A percentile compares a stretch with the other conserved stretches of the same genome.
phyloP scores from a whole-genome alignment of 2,888 invertebrate species.

The Morinoia aosen region DNA sequence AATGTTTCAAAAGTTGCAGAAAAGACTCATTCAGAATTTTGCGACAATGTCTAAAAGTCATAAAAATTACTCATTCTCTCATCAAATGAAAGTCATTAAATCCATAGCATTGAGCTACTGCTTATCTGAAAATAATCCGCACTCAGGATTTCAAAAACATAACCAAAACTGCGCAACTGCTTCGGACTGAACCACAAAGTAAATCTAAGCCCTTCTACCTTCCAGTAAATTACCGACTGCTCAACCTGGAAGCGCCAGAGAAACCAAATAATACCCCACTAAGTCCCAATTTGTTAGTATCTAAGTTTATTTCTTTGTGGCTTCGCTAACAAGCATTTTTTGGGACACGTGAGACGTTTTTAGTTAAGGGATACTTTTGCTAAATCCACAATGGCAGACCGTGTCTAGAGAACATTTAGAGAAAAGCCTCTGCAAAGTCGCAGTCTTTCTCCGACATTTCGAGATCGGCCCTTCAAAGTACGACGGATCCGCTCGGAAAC shows the following conservation, averaged over 20 bases:
- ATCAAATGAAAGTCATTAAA: neutral
- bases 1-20: too few relatives aligned
- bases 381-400: neutral
- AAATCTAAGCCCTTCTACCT: neutral
- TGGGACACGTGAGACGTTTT: neutral
- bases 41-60: too few relatives aligned
- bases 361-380: neutral
- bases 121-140: neutral
- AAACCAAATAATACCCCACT: neutral
- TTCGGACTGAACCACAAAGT: neutral
- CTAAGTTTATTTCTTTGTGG: neutral
- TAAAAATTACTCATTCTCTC: neutral
- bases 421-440: neutral
- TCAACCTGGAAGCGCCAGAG: neutral
- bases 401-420: neutral
- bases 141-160: neutral
- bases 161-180: neutral
- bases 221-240: neutral
- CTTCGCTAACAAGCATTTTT: neutral
- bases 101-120: neutral
- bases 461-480: neutral
- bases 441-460: slow-evolving; percentile 10
- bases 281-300: neutral
- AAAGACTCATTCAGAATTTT: neutral
- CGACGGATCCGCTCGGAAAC: slow-evolving; percentile 9